Conservation (phyloP, 2,113 vertebrate species). For the Rissa tridactyla region DNA sequence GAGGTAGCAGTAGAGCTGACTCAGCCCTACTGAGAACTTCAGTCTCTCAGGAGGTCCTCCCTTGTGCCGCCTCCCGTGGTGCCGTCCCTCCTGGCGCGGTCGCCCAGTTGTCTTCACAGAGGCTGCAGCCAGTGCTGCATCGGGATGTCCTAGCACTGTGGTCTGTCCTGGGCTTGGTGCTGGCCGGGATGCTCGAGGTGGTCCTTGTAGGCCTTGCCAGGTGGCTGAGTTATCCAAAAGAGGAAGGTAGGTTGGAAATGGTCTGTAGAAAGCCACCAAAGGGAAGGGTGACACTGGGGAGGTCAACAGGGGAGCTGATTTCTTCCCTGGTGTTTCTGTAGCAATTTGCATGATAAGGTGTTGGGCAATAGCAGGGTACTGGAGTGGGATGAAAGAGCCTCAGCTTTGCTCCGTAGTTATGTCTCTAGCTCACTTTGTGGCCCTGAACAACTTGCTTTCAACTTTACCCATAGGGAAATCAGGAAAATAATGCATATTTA, state of each 20-base stretch:
- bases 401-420: background rate
- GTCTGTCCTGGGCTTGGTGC: background rate
- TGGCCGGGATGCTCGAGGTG: background rate
- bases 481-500: background rate
- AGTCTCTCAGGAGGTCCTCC: background rate
- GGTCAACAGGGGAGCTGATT: background rate
- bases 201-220: background rate
- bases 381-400: background rate
- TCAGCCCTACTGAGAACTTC: background rate
- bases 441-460: background rate
- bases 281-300: background rate
- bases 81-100: rapidly evolving
- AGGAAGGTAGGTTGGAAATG: background rate
- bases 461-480: background rate
- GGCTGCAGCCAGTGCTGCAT: background rate
- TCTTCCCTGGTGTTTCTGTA: background rate
- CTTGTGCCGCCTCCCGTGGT: rapidly evolving
- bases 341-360: background rate
- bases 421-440: background rate
- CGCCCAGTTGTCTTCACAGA: background rate
- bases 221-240: background rate
- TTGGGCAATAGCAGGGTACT: background rate
- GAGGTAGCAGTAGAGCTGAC: slow-evolving; percentile 26
- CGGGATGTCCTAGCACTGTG: background rate
- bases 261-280: background rate